Conservation (phyloP, 2,888 invertebrate species). For the Nymphalis c-album region DNA sequence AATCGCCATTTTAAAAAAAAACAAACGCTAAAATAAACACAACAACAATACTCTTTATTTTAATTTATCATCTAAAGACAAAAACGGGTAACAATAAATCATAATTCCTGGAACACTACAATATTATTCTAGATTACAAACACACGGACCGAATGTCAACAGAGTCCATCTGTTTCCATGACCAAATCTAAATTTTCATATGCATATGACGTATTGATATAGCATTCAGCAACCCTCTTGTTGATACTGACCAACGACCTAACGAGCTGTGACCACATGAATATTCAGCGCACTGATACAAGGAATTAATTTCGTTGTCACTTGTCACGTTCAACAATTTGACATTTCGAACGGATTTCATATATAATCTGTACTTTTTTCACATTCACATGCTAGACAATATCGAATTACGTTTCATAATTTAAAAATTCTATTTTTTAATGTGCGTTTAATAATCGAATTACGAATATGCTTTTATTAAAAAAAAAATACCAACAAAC, state of each 20-base stretch:
- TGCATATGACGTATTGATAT: constrained; percentile 35
- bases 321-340: constrained; percentile 40
- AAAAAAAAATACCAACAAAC: no score
- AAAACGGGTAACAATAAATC: no score
- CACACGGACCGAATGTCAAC: background rate
- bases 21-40: no score
- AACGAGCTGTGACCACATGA: constrained; percentile 77
- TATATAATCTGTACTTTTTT: background rate
- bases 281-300: constrained; percentile 65
- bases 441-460: no score
- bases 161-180: constrained; percentile 13
- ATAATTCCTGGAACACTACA: no score
- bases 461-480: no score
- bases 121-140: constrained; percentile 1
- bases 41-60: no score
- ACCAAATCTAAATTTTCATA: constrained; percentile 23
- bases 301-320: constrained; percentile 65
- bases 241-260: constrained; percentile 75
- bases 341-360: constrained; percentile 18
- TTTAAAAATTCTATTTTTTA: no score
- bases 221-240: constrained; percentile 49
- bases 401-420: no score
- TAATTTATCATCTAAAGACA: no score
- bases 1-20: no score
- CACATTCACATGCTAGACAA: no score